phyloP scores from a whole-genome alignment of 2,888 invertebrate species.

The Drosophila leonis region DNA sequence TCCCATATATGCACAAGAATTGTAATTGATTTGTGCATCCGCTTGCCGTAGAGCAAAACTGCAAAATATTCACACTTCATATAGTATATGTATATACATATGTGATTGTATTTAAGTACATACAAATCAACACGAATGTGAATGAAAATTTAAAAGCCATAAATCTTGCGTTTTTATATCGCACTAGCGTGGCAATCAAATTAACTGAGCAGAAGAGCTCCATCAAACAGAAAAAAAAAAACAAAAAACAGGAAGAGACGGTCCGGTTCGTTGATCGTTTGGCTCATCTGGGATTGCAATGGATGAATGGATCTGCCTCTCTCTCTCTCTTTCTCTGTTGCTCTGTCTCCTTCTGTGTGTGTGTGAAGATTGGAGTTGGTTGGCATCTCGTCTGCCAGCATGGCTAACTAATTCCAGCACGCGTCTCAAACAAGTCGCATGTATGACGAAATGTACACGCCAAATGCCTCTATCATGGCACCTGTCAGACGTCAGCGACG shows the following conservation, averaged over 20 bases:
- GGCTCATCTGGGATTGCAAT: constrained; percentile 36
- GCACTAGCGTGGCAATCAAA: constrained; percentile 63
- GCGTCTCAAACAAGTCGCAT: constrained; percentile 48
- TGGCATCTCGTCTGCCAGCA: constrained; percentile 30
- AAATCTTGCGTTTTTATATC: constrained; percentile 65
- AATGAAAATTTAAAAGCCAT: constrained; percentile 74
- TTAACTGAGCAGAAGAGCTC: constrained; percentile 48
- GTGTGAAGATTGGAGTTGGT: constrained; percentile 5
- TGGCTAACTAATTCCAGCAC: constrained; percentile 66
- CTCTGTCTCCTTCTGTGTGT: not conserved
- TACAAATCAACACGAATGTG: constrained; percentile 54
- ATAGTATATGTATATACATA: not conserved
- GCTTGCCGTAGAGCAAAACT: constrained; percentile 39
- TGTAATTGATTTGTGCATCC: constrained; percentile 68
- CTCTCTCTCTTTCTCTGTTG: not conserved
- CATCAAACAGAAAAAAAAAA: constrained; percentile 31
- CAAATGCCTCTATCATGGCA: constrained; percentile 58
- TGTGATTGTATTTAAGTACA: constrained; percentile 6
- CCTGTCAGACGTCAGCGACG: constrained; percentile 70
- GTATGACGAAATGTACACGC: constrained; percentile 61
- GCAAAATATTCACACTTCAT: constrained; percentile 5
- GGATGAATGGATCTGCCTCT: constrained; percentile 25
- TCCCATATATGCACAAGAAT: constrained; percentile 33
- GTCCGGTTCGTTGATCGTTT: constrained; percentile 42
- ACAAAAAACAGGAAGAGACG: constrained; percentile 45